Evolutionary conservation across 2,797 vertebrate genomes (phyloP), one percentile per base, ranked within the genome.

Genomic region (Oreochromis grahami): DNA sequence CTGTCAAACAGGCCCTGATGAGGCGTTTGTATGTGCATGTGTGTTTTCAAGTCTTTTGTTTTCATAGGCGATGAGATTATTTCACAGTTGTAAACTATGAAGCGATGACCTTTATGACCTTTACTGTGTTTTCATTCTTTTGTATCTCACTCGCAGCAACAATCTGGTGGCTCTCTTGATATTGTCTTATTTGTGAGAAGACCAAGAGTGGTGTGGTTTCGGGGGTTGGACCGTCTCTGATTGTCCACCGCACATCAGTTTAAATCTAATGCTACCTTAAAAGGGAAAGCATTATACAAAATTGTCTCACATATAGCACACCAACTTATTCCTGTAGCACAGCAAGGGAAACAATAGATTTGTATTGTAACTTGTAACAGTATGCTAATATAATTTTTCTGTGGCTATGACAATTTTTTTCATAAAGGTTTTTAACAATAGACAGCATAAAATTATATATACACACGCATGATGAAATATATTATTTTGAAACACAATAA

Each of bases 1-100:
- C 95, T 96, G 96, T 97, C 96, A 95, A 95, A 97, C 97, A 96
- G 96, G 93, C 94, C 90, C 76, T 76, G 88, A 91, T 86, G 83
- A 91, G 88, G 79, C 79, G 81, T 79, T 81, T 85, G 86, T 86
- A 55, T 80, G 13, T 94, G 86, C 81, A 63, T 65, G 51, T 80
- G 82, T 86, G 85, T 84, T 48, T 74, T 78, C 32, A 88, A 84
- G 79, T 63, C 34, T 88, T 88, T 93, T 93, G 88, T 94, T 94
- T 94, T 89, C 90, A 94, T 85, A 89, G 77, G 48, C 81, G 74
- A 83, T 38, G n/a, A 83, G 88, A 88, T 90, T 86, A 60, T 77
- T 38, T 53, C 13, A 1, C 36, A 78, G n/a, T 86, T 91, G 55
- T 92, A 90, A 92, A 91, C 84, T 87, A 58, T 84, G 76, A 90